phyloP scores from a whole-genome alignment of 1,140 invertebrate genomes.

The Diabrotica undecimpunctata region DNA sequence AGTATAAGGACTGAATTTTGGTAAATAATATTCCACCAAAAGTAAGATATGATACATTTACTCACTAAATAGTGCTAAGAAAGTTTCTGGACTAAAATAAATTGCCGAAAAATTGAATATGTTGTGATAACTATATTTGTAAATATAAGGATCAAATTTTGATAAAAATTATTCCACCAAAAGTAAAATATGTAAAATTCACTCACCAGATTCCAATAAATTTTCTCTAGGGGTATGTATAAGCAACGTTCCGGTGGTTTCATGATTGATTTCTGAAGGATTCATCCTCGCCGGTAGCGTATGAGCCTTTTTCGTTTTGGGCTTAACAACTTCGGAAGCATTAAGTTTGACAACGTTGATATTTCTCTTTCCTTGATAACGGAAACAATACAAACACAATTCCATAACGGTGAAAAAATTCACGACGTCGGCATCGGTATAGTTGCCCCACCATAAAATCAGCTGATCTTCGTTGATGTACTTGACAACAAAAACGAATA shows the following conservation, averaged over 20 bases:
- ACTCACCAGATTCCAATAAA: constrained; percentile 46
- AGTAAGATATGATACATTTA: too few relatives aligned
- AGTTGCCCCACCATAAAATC: constrained; percentile 88
- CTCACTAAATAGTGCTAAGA: too few relatives aligned
- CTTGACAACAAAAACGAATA: constrained; percentile 88
- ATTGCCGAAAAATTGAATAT: too few relatives aligned
- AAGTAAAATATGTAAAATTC: too few relatives aligned
- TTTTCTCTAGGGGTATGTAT: constrained; percentile 55
- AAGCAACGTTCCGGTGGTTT: constrained; percentile 54
- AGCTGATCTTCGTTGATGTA: constrained; percentile 83
- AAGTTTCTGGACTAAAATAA: too few relatives aligned
- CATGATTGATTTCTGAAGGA: constrained; percentile 59
- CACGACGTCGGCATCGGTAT: constrained; percentile 68
- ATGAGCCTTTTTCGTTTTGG: constrained; percentile 60
- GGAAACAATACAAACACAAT: constrained; percentile 82
- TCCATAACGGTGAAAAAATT: constrained; percentile 79
- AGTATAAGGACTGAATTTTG: too few relatives aligned
- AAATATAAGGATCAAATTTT: too few relatives aligned
- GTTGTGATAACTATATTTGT: too few relatives aligned
- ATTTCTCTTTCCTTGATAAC: constrained; percentile 79
- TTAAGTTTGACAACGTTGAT: constrained; percentile 46
- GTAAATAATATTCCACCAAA: too few relatives aligned
- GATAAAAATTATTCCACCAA: too few relatives aligned
- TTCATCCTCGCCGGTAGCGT: constrained; percentile 77
- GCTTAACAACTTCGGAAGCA: constrained; percentile 51